A percentile compares a stretch with the other conserved stretches of the same genome.
phyloP scores from a whole-genome alignment of 2,113 vertebrate genomes.

The Tachysurus fulvidraco region DNA sequence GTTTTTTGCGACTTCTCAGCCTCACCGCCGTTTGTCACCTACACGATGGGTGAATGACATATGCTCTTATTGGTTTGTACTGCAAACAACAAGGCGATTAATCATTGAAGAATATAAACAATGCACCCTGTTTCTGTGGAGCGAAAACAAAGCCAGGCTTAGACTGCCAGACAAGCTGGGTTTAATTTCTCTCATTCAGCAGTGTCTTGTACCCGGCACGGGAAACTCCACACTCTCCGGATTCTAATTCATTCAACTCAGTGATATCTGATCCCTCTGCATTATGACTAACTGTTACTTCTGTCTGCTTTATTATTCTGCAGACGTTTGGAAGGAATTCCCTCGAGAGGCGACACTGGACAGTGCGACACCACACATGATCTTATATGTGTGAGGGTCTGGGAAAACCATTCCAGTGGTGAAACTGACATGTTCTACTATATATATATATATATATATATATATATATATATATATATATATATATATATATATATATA shows the following conservation, averaged over 20 bases:
- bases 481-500: too few species aligned
- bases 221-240: conserved; percentile 2
- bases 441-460: too few species aligned
- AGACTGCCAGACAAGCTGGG: background rate
- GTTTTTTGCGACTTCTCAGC: background rate
- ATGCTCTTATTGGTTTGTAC: background rate
- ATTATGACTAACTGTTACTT: background rate
- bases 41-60: background rate
- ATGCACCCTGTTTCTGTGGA: background rate
- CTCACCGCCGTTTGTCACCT: background rate
- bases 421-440: background rate
- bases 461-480: too few species aligned
- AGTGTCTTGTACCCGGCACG: background rate
- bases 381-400: background rate
- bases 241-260: conserved; percentile 24
- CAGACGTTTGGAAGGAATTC: background rate
- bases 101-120: conserved; percentile 11
- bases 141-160: background rate
- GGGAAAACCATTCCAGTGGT: background rate
- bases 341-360: conserved; percentile 15
- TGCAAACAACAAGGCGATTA: background rate
- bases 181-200: conserved; percentile 30
- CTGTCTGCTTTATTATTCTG: background rate
- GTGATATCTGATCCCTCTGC: conserved; percentile 22
- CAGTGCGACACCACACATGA: background rate